Evolutionary conservation across 1,140 invertebrate species (phyloP).

Genomic region (Solen grandis): DNA sequence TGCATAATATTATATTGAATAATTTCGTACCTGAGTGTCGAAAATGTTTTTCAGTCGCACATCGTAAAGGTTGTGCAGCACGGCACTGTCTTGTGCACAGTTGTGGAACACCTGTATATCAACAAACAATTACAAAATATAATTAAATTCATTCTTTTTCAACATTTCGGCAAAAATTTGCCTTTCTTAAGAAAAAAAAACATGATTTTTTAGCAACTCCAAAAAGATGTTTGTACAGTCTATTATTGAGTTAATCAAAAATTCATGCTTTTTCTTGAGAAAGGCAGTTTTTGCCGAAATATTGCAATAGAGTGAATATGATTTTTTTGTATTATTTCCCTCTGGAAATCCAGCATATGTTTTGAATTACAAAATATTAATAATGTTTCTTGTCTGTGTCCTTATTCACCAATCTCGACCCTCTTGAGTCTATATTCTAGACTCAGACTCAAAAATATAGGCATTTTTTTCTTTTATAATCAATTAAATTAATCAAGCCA

Average conservation of each 20-base stretch:
- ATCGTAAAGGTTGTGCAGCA: constrained; percentile 51
- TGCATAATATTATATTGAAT: too few relatives aligned
- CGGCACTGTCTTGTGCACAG: constrained; percentile 34
- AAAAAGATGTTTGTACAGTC: not conserved
- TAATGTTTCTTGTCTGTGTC: not conserved
- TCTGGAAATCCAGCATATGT: not conserved
- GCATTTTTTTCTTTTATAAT: too few relatives aligned
- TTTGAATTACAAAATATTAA: not conserved
- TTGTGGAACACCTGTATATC: constrained; percentile 62
- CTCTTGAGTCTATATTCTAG: too few relatives aligned
- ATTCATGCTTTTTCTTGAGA: too few relatives aligned
- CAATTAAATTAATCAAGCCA: too few relatives aligned
- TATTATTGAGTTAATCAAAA: not conserved
- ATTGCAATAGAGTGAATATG: not conserved
- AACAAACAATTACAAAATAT: not conserved
- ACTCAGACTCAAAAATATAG: too few relatives aligned
- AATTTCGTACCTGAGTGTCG: constrained; percentile 60
- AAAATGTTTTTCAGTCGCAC: constrained; percentile 58
- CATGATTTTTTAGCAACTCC: not conserved
- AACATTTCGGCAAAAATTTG: too few relatives aligned
- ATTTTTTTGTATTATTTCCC: not conserved
- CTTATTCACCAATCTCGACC: not conserved
- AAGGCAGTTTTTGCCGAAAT: too few relatives aligned
- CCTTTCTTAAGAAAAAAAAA: too few relatives aligned
- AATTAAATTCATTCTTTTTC: too few relatives aligned